A percentile compares a stretch with the other conserved stretches of the same genome.
Evolutionary conservation across 2,113 vertebrate species (phyloP).

Genomic region (Seriola rivoliana): DNA sequence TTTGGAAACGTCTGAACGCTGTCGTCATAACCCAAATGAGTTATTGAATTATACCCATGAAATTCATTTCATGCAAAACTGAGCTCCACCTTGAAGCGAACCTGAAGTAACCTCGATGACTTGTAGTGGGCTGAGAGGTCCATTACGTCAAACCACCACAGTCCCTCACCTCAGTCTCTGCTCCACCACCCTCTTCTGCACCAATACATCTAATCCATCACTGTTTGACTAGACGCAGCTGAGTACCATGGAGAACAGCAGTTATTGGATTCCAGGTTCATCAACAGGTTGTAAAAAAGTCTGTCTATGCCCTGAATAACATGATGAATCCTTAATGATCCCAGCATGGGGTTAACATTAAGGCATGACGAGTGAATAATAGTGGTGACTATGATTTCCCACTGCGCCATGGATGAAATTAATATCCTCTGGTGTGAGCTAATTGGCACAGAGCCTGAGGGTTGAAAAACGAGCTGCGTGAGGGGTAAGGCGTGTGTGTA

Average conservation of each 20-base stretch:
- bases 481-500: not conserved
- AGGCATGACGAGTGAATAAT: constrained; percentile 59
- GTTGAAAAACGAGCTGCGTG: constrained; percentile 44
- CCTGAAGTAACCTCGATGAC: not conserved
- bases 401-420: constrained; percentile 52
- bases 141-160: not conserved
- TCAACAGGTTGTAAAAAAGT: constrained; percentile 56
- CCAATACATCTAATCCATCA: constrained; percentile 42
- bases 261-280: constrained; percentile 50
- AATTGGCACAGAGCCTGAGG: constrained; percentile 54
- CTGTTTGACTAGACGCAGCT: constrained; percentile 31
- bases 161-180: constrained; percentile 18
- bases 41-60: not conserved
- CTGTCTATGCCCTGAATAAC: constrained; percentile 41
- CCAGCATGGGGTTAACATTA: constrained; percentile 51
- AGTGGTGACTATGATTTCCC: constrained; percentile 47
- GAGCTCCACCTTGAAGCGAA: constrained; percentile 26
- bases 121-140: constrained; percentile 2
- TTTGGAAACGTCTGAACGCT: constrained; percentile 19
- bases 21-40: constrained; percentile 1
- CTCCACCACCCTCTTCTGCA: constrained; percentile 6
- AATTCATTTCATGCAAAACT: not conserved
- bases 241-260: constrained; percentile 18
- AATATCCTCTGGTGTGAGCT: constrained; percentile 65
- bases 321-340: constrained; percentile 63